Conservation (phyloP, 2,797 vertebrate species). For the Lepidocolaptes lacrymiger region DNA sequence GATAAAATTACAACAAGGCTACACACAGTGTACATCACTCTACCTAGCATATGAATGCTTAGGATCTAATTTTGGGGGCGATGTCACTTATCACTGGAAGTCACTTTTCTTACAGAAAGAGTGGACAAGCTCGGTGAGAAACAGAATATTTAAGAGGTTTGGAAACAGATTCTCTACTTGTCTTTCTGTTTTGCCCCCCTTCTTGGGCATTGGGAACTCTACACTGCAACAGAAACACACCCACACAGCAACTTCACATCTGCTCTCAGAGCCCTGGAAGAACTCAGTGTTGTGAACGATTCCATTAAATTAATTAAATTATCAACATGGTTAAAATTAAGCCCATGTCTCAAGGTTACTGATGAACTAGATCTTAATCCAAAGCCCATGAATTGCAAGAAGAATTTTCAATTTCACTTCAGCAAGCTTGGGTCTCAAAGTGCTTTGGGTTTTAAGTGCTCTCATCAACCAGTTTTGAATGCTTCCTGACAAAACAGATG, state of each 20-base stretch:
- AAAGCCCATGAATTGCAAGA: background rate
- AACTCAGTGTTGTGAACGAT: background rate
- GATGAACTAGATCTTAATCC: background rate
- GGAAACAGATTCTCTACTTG: background rate
- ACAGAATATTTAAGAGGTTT: background rate
- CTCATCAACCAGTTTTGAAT: background rate
- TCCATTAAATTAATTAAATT: background rate
- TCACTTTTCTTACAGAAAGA: background rate
- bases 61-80: background rate
- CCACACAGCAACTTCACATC: background rate
- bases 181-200: background rate
- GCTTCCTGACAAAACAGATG: background rate
- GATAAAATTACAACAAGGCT: background rate
- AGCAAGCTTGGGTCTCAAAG: background rate
- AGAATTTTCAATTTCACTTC: background rate
- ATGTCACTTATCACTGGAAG: background rate
- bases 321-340: background rate
- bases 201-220: background rate
- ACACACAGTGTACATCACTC: background rate
- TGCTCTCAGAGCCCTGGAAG: background rate
- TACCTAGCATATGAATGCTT: background rate
- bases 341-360: background rate
- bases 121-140: background rate
- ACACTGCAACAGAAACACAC: background rate
- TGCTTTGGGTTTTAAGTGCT: background rate